These are phyloP conservation scores for Patagioenas fasciata DNA, from an alignment of 2,113 vertebrate genomes.

Conservation along the genomic window DNA sequence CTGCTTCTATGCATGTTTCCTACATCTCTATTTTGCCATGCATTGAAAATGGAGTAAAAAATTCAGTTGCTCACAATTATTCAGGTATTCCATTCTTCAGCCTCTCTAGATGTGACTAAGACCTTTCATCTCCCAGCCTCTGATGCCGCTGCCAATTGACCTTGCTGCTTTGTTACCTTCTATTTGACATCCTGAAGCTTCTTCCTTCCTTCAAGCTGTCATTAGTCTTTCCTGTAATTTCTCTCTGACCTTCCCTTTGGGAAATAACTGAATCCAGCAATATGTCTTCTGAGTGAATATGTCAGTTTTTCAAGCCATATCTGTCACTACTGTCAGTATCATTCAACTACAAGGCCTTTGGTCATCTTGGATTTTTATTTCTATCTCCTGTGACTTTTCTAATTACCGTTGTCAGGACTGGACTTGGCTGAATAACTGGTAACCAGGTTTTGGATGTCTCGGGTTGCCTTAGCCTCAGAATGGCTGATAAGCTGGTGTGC, in stretches of 20 bases:
- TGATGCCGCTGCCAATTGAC: neutral
- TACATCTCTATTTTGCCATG: accelerated
- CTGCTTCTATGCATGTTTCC: neutral
- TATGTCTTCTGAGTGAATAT: neutral
- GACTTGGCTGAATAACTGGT: neutral
- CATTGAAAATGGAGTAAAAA: neutral
- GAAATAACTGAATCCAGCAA: neutral
- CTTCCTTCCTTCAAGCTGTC: neutral
- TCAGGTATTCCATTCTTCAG: neutral
- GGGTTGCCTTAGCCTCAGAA: neutral
- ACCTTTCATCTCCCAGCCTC: neutral
- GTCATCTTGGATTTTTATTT: neutral
- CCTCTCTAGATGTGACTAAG: neutral
- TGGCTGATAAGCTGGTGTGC: neutral
- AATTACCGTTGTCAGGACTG: neutral
- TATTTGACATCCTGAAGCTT: neutral
- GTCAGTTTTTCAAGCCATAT: neutral
- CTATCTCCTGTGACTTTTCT: neutral
- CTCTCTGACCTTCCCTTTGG: neutral
- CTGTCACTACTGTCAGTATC: neutral
- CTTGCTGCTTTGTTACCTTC: neutral
- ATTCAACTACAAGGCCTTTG: neutral
- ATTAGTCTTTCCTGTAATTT: neutral
- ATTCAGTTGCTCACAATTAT: neutral
- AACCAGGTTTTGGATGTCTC: neutral